Evolutionary conservation across 2,797 vertebrate genomes (phyloP).

Genomic region (Parauchenoglanis punctatus): DNA sequence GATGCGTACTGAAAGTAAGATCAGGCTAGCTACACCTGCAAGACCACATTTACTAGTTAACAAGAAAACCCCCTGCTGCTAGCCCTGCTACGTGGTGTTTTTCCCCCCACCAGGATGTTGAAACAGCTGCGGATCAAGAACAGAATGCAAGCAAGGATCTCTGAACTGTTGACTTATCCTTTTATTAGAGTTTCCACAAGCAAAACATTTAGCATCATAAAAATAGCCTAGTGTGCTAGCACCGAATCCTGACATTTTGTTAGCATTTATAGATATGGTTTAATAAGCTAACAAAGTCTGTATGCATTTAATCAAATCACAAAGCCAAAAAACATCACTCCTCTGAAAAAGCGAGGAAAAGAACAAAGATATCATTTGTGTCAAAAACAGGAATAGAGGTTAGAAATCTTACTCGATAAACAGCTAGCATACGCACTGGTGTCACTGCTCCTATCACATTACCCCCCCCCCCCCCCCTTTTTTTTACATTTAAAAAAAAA

Average conservation of each 20-base stretch:
- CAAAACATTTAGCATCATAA: background rate
- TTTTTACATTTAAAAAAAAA: too few species aligned
- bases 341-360: background rate
- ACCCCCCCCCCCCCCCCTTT: background rate
- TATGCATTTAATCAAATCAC: background rate
- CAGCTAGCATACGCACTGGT: background rate
- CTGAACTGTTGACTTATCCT: background rate
- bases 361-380: background rate
- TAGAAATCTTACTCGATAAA: background rate
- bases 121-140: background rate
- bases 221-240: background rate
- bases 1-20: background rate
- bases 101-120: background rate
- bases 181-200: background rate
- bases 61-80: background rate
- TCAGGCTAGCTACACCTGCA: constrained; percentile 9
- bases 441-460: background rate
- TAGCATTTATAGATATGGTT: background rate
- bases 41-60: constrained; percentile 3
- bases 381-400: background rate
- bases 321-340: background rate
- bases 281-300: background rate
- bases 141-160: background rate
- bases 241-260: background rate
- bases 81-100: background rate